Evolutionary conservation across 2,888 invertebrate genomes (phyloP).

Genomic region (Drosophila emarginata): DNA sequence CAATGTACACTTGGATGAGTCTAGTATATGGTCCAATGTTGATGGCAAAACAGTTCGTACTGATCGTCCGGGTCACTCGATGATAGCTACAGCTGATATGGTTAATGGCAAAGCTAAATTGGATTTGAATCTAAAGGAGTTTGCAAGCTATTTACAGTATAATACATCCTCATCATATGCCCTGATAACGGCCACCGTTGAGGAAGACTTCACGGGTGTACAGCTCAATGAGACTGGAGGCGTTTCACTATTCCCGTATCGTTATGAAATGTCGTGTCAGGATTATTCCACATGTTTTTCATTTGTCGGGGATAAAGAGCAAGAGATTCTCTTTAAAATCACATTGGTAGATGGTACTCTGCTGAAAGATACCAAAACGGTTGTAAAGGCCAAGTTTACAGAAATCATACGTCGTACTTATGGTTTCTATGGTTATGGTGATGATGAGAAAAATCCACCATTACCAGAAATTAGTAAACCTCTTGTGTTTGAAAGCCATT

Average conservation of each 20-base stretch:
- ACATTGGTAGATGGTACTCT: constrained; percentile 88
- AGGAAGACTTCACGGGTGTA: constrained; percentile 92
- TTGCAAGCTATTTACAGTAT: constrained; percentile 54
- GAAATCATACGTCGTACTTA: constrained; percentile 56
- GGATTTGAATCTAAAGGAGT: constrained; percentile 73
- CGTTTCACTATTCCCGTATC: constrained; percentile 89
- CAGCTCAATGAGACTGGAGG: constrained; percentile 91
- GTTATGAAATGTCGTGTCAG: constrained; percentile 89
- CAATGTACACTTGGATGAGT: constrained; percentile 87
- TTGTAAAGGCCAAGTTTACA: constrained; percentile 82
- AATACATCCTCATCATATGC: constrained; percentile 50
- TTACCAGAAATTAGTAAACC: constrained; percentile 77
- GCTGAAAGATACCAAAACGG: constrained; percentile 85
- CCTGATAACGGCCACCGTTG: constrained; percentile 91
- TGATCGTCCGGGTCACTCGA: constrained; percentile 51
- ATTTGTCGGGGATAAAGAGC: constrained; percentile 95
- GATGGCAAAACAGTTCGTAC: constrained; percentile 23
- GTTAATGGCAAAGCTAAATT: constrained; percentile 79
- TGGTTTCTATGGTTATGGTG: constrained; percentile 35
- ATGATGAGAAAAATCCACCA: constrained; percentile 32
- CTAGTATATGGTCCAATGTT: constrained; percentile 35
- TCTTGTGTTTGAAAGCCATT: constrained; percentile 74
- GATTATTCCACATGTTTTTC: constrained; percentile 88
- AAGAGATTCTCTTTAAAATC: constrained; percentile 90
- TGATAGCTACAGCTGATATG: constrained; percentile 70